Conservation (phyloP, 2,797 vertebrate genomes). For the Tenualosa thibaudeaui region DNA sequence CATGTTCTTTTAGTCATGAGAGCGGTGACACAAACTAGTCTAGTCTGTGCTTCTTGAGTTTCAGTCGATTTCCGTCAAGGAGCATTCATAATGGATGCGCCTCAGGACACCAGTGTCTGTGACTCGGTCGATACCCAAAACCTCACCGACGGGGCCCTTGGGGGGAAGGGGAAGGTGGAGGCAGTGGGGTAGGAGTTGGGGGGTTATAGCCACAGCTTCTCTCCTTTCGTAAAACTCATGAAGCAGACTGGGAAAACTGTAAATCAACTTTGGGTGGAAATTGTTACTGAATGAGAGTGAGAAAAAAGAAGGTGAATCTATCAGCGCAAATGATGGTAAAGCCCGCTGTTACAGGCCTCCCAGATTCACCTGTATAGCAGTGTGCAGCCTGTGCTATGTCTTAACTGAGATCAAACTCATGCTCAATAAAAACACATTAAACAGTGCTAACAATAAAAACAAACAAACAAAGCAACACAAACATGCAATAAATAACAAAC, state of each 20-base stretch:
- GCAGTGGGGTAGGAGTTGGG: background rate
- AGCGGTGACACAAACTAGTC: constrained; percentile 26
- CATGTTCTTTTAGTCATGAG: constrained; percentile 26
- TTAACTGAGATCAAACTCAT: background rate
- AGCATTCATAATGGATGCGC: constrained; percentile 18
- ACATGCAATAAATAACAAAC: background rate
- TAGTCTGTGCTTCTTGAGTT: constrained; percentile 23
- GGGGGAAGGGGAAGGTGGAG: background rate
- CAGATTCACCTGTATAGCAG: background rate
- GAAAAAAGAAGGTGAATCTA: background rate
- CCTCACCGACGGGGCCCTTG: constrained; percentile 20
- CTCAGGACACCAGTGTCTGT: constrained; percentile 23
- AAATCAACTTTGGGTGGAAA: constrained; percentile 17
- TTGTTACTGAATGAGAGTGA: constrained; percentile 6
- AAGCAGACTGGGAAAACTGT: background rate
- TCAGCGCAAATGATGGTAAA: background rate
- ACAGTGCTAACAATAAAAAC: background rate
- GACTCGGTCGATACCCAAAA: constrained; percentile 21
- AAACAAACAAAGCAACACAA: no score
- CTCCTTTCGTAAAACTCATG: background rate
- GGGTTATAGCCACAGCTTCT: constrained; percentile 11
- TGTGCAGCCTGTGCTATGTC: background rate
- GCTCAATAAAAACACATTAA: background rate
- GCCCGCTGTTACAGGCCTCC: background rate
- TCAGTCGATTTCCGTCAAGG: constrained; percentile 23